Base-by-base conservation (phyloP, 2,113 vertebrate species). In the Lophura nycthemera region DNA sequence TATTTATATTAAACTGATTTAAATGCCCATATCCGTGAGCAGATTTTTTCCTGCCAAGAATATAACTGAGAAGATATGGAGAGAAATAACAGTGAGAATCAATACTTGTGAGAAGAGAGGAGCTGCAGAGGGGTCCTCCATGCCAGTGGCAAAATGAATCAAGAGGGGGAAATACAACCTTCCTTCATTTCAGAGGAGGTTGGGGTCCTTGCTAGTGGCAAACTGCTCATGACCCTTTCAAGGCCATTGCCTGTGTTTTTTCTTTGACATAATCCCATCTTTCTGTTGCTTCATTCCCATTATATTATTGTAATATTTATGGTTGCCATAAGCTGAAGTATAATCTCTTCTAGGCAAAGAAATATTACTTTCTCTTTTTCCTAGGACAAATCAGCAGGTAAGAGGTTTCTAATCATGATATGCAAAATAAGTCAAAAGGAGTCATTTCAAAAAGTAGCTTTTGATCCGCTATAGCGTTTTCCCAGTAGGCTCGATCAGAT, bases 401-500 rank as follows among this genome's bases (percentile, higher is more conserved):
- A 81, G 40, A 89, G 21, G 2, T 24, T 95, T 95, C 74, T 75
- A 92, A 87, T 95, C 27, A 84, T 61, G 74, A 63, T 59, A 91
- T 76, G 80, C 48, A 95, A 94, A 95, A 36, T 81, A 92, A 92
- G 30, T 78, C 60, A 63, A 91, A 94, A 78, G 18, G 18, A 91
- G 52, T 52, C 1, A 88, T 88, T 95, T 96, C 3, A 6, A 77
- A 77, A 91, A 90, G 61, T 60, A 81, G 61, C 48, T 96, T 95
- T 95, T 88, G 52, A 95, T 84, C 48, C 61, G 36, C 30, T 70
- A 54, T 82, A 72, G n/a, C 70, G 88, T 95, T 95, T 86, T 36
- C 94, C 83, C 76, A 50, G 43, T 69, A 82, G 80, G 21, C 86
- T 75, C 90, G 79, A 94, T 91, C 90, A 95, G 90, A 66, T 92